Evolutionary conservation across 1,140 invertebrate species (phyloP).

Genomic region (Coboldia fuscipes): DNA sequence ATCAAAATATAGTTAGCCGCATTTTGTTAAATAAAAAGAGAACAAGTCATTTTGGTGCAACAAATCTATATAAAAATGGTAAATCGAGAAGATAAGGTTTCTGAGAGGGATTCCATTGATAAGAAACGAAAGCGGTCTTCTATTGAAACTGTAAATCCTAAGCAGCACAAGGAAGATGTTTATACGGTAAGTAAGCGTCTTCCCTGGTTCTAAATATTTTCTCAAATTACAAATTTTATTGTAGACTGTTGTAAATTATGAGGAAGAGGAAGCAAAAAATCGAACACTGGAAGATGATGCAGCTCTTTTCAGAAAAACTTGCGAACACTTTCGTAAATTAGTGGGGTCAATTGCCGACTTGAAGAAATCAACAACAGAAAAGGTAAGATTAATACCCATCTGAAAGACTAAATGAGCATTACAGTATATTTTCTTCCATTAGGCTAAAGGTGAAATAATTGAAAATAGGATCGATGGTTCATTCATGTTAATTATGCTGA

Average conservation of each 20-base stretch:
- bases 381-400: constrained; percentile 21
- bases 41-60: too few relatives aligned
- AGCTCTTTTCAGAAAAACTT: constrained; percentile 39
- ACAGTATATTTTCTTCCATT: constrained; percentile 3
- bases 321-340: constrained; percentile 37
- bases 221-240: constrained; percentile 1
- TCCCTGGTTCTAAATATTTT: neutral
- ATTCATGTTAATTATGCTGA: constrained; percentile 53
- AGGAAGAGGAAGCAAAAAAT: constrained; percentile 47
- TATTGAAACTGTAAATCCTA: neutral
- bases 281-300: constrained; percentile 42
- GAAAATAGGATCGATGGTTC: constrained; percentile 45
- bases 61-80: too few relatives aligned
- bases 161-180: constrained; percentile 5
- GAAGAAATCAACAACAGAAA: constrained; percentile 29
- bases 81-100: constrained; percentile 4
- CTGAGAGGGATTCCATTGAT: constrained; percentile 4
- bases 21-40: too few relatives aligned
- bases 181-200: neutral
- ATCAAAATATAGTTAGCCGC: too few relatives aligned
- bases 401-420: neutral
- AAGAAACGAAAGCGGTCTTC: constrained; percentile 5
- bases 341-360: constrained; percentile 40
- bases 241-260: constrained; percentile 39
- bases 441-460: constrained; percentile 36